phyloP scores from a whole-genome alignment of 2,888 invertebrate species.

The Epirrita christyi region DNA sequence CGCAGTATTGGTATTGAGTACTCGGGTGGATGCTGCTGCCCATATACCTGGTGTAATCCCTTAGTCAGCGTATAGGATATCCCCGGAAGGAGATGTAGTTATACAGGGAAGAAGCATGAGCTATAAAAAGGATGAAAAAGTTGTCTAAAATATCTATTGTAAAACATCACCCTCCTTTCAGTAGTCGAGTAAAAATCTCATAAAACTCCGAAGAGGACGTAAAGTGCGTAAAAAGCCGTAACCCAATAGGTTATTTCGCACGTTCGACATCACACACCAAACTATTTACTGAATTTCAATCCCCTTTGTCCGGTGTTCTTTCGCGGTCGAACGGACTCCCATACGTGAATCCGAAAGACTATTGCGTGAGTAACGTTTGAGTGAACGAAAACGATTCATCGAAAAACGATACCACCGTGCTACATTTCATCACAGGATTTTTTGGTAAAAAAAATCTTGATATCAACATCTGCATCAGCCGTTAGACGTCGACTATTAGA shows the following conservation, averaged over 20 bases:
- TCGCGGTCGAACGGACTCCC: not conserved
- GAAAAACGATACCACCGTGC: not conserved
- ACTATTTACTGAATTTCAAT: slow-evolving; percentile 5
- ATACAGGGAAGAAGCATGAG: too few species aligned
- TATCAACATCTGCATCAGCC: too few species aligned
- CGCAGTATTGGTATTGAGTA: too few species aligned
- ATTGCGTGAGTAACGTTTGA: not conserved
- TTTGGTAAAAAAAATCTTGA: too few species aligned
- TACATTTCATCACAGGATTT: too few species aligned
- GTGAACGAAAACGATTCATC: not conserved
- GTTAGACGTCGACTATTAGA: too few species aligned
- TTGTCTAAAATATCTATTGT: not conserved
- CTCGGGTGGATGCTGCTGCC: too few species aligned
- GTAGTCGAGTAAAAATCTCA: slow-evolving; percentile 1
- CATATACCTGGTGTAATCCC: too few species aligned
- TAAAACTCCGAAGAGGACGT: not conserved
- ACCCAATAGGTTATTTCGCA: not conserved
- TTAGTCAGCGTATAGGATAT: too few species aligned
- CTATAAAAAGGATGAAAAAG: too few species aligned
- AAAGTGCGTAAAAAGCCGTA: not conserved
- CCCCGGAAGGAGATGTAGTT: too few species aligned
- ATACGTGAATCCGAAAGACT: not conserved
- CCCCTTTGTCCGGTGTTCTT: not conserved
- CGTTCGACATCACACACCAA: slow-evolving; percentile 1
- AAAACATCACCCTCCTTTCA: not conserved